Evolutionary conservation across 1,140 invertebrate species (phyloP), one percentile per base, ranked within the genome.

Genomic region (Pemphigus obesinymphae): DNA sequence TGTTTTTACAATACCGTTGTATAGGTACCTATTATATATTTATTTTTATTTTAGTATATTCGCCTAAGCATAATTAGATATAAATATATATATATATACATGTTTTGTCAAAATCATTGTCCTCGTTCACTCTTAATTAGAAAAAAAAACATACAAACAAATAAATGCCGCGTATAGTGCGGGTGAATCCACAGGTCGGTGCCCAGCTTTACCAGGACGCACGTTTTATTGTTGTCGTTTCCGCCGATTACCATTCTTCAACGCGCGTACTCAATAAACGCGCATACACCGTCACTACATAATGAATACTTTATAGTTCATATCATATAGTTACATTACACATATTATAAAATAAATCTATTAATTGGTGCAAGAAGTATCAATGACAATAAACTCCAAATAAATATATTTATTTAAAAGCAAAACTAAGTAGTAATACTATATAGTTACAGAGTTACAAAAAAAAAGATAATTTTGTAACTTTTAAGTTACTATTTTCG

Each of bases 191-290:
- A 70, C 66, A 70, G 66, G 66, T 70, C 66, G 66, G 66, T 70
- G 37, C n/a, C 66, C 66, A 70, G 66, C 66, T 70, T 43, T 43
- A 11, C 37, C 37, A 34, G 8, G 31, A n/a, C 34, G 37, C 37
- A 43, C 66, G 66, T 70, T 70, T 55, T 68, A 70, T 70, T 70
- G 66, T 70, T 70, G 66, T 70, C 66, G 37, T 70, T 70, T 70
- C 66, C 66, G 66, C 66, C 66, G n/a, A 70, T 70, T 70, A 70
- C n/a, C 34, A 70, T 70, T 70, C n/a, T 70, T 70, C 63, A n/a
- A 70, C 37, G 40, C 66, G 11, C 37, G 34, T 68, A 40, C 31
- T 43, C 34, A 17, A 17, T 26, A 68, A 6, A 40, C 0, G 5
- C n/a, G 43, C 8, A 43, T 5, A 68, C n/a, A 68, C 31, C 10